Base-by-base conservation (phyloP, 2,888 invertebrate genomes). In the Mimumesa dahlbomi region DNA sequence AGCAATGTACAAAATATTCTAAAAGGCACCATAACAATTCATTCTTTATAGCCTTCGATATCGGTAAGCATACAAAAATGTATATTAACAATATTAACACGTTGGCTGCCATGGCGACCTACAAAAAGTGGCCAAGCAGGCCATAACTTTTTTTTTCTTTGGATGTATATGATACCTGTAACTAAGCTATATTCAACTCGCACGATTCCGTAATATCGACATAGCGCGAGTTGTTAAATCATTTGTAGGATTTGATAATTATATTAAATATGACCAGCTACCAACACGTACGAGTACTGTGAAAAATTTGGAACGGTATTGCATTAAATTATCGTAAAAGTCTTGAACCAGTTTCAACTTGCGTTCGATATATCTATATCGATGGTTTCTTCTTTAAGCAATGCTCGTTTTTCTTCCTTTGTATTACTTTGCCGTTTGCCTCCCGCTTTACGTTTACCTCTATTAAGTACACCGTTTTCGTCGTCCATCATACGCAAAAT, bases 401-500 rank as follows among this genome's bases (percentile, higher is more conserved):
- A 75, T 0, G 89, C 83, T 68, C 88, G 88, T 70, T 90, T 91
- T 11, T 92, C 91, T 62, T 91, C 91, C 50, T 87, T 89, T 2
- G 73, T 40, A 5, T 77, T 81, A 3, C 69, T 65, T 67, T 89
- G 90, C 56, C 90, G 91, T 62, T 90, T 90, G 11, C 87, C 82
- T 3, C 84, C 86, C 5, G 84, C 83, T 78, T 91, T 91, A 70
- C 90, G 90, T 79, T 91, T 92, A 16, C 91, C 90, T 42, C 94
- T 92, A 89, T 97, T 96, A 11, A 93, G 90, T 4, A 97, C 97
- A 0, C 97, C 97, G 83, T 97, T 95, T 3, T 94, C 93, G 74
- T 97, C 96, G 87, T 98, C 98, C 98, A 98, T 98, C 97, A 98
- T 97, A 48, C 96, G 93, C 13, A 98, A 90, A 73, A 97, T 96